Evolutionary conservation across 2,113 vertebrate species (phyloP), one percentile per base, ranked within the genome.

Genomic region (Limnothrissa miodon): DNA sequence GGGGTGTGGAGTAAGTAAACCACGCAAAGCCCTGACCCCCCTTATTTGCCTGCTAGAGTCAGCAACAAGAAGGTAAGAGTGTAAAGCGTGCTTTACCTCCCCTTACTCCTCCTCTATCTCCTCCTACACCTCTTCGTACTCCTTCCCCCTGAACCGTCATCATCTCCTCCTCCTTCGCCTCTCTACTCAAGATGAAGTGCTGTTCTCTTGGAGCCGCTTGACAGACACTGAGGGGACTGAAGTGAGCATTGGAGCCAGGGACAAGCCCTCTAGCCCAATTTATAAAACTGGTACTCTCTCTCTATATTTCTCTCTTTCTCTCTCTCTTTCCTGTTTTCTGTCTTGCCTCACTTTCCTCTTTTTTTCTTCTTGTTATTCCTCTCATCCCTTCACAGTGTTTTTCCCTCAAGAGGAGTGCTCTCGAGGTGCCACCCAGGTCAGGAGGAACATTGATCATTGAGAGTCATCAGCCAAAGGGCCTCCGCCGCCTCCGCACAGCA

Each of bases 141-240:
- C 21, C 82, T 53, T 85, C 79, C 81, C 46, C 39, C 70, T 25
- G 87, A 82, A 89, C 79, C 88, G 83, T 83, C 87, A 82, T 90
- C 87, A 88, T 83, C 86, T 84, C 87, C 53, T 44, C 46, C 66
- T 83, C 91, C 90, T 86, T 88, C 86, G 83, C 29, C 29, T 33
- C 33, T 1, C 84, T 46, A 85, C 83, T 84, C 13, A 87, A 90
- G 91, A 92, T 89, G 91, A 92, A 92, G 92, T 89, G 90, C 87
- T 88, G 89, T 89, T 88, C 87, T 91, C 84, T 79, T 84, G 91
- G 92, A 86, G 86, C 87, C 86, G 88, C 83, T 85, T 82, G 83
- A 70, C 78, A 29, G 78, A 82, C 80, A 85, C 82, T 80, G 78
- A 88, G 84, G 79, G 56, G 29, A 33, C 66, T 36, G 66, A 33